Evolutionary conservation across 1,140 invertebrate species (phyloP).

Genomic region (Battus philenor): DNA sequence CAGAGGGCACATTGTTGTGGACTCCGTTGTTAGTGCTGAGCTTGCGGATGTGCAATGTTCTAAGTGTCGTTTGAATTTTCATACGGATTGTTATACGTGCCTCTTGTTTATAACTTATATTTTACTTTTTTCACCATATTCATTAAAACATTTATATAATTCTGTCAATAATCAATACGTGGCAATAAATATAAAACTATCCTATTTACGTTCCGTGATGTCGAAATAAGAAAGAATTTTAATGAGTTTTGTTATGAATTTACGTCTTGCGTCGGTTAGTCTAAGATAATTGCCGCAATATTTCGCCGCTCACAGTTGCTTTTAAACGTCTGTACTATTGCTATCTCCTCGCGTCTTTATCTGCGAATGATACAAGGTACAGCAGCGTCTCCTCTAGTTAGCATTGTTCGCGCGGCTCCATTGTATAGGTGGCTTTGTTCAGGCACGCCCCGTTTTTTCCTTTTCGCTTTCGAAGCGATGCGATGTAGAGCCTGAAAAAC

Average conservation of each 20-base stretch:
- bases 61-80: slow-evolving; percentile 72
- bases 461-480: slow-evolving; percentile 54
- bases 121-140: slow-evolving; percentile 3
- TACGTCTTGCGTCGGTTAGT: not conserved
- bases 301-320: slow-evolving; percentile 9
- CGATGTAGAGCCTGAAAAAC: slow-evolving; percentile 45
- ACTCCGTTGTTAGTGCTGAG: slow-evolving; percentile 71
- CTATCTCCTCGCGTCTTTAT: slow-evolving; percentile 42
- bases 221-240: too few species aligned
- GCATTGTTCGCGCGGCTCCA: slow-evolving; percentile 61
- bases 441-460: slow-evolving; percentile 67
- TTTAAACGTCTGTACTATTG: slow-evolving; percentile 19
- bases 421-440: slow-evolving; percentile 63
- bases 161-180: not conserved
- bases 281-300: slow-evolving; percentile 2
- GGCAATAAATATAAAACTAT: too few species aligned
- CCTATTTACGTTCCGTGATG: too few species aligned
- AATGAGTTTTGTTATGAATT: not conserved
- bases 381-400: slow-evolving; percentile 57
- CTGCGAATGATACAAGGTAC: slow-evolving; percentile 59
- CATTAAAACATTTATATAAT: too few species aligned
- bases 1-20: slow-evolving; percentile 74
- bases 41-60: slow-evolving; percentile 70
- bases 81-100: slow-evolving; percentile 27
- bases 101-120: slow-evolving; percentile 12